phyloP scores from a whole-genome alignment of 2,888 invertebrate species.

The Aphelenchoides bicaudatus region DNA sequence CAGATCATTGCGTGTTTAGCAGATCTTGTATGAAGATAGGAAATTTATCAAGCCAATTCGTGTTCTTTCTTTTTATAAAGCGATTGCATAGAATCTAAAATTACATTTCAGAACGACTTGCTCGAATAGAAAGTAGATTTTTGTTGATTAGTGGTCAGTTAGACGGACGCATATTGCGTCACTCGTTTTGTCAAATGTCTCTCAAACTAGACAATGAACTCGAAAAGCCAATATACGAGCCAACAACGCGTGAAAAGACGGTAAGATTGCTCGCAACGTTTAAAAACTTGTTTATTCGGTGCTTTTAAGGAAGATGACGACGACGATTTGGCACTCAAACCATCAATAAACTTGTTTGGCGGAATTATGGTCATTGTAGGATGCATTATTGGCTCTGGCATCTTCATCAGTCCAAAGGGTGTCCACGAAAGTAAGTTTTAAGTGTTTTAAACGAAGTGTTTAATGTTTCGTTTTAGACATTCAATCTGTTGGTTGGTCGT shows the following conservation, averaged over 20 bases:
- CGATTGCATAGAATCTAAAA: too few relatives aligned
- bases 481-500: constrained; percentile 84
- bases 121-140: too few relatives aligned
- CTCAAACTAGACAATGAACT: constrained; percentile 15
- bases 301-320: constrained; percentile 14
- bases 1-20: too few relatives aligned
- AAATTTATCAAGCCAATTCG: too few relatives aligned
- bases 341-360: constrained; percentile 41
- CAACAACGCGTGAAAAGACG: constrained; percentile 4
- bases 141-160: too few relatives aligned
- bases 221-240: constrained; percentile 22
- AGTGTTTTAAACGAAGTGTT: constrained; percentile 8
- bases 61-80: too few relatives aligned
- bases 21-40: too few relatives aligned
- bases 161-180: too few relatives aligned
- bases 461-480: constrained; percentile 65
- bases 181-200: too few relatives aligned
- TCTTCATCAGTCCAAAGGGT: constrained; percentile 50
- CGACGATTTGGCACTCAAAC: constrained; percentile 35
- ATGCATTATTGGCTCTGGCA: constrained; percentile 46
- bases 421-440: constrained; percentile 43
- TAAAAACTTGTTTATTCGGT: neutral
- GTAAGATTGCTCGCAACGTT: neutral
- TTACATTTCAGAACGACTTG: too few relatives aligned
- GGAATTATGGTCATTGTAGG: constrained; percentile 49